Base-by-base conservation (phyloP, 30 jellyfish, hydroid and myxozoan genomes). In the Catostylus mosaicus region DNA sequence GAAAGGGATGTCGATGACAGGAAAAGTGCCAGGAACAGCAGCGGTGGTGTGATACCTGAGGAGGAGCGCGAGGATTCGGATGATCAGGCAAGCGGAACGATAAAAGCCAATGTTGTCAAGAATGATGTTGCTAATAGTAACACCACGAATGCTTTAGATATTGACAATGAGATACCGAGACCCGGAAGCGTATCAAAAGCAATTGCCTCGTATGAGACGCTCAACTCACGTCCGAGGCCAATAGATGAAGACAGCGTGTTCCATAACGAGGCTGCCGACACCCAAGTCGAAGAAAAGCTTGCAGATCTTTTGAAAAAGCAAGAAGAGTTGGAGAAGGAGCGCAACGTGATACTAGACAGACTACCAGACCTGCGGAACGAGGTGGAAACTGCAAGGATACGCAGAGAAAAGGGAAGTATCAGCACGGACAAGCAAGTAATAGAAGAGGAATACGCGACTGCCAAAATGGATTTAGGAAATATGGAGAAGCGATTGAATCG, bases 321-420 rank as follows among this genome's bases (percentile, higher is more conserved):
- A 63, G 97, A 84, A 34, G 78, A 67, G 11, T 67, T 95, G 50
- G 97, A 95, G 60, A 68, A 75, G 67, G 97, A 95, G 48, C 83
- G 82, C 65, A 67, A 32, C 18, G 71, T 63, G n/a, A 75, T 95
- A 6, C 67, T 78, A 1, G 77, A 38, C 24, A 80, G 94, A 36
- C 50, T 95, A 65, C 85, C 89, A 7, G 93, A 78, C 0, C 26
- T 88, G 65, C 59, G 66, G 51, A 60, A 37, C 10, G 87, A 70
- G 19, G 90, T 88, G 38, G 47, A 71, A 20, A 74, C 65, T 23
- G 86, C 92, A 45, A 51, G 45, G 65, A 29, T n/a, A 12, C 84
- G 92, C 12, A 47, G 29, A 67, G 76, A 79, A 54, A 34, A 50
- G 23, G 80, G 48, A 38, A 64, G 71, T 46, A 20, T 32, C 14